Conservation (phyloP, 1,140 invertebrate species). For the Hormaphis cornu region DNA sequence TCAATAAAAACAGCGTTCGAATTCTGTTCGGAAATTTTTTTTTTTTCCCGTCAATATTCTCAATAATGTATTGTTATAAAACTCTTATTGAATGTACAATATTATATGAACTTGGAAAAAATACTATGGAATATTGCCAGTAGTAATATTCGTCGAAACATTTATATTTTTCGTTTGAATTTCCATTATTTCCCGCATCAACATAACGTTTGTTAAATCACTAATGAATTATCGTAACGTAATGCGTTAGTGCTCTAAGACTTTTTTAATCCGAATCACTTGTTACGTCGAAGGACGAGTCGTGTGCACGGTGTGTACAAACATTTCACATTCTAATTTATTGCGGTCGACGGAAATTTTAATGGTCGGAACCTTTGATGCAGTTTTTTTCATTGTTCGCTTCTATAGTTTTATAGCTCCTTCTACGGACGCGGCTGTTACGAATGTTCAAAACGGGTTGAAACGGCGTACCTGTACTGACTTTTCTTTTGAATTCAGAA, state of each 20-base stretch:
- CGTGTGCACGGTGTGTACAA: not conserved
- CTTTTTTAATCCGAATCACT: slow-evolving; percentile 10
- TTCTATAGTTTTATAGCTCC: not conserved
- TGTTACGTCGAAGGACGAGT: slow-evolving; percentile 16
- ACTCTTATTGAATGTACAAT: no score
- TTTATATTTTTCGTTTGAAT: no score
- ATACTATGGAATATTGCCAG: no score
- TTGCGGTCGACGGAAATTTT: slow-evolving; percentile 11
- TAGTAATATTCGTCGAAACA: no score
- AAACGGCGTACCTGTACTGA: not conserved
- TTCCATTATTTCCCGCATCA: no score
- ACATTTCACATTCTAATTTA: slow-evolving; percentile 20
- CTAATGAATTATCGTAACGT: no score
- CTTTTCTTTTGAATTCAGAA: not conserved
- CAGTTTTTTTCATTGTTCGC: not conserved
- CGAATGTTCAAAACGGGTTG: slow-evolving; percentile 2
- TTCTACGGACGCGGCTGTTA: not conserved
- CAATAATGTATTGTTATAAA: no score
- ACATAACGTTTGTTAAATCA: no score
- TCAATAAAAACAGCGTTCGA: no score
- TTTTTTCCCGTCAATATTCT: no score
- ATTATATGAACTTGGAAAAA: no score
- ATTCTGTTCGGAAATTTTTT: no score
- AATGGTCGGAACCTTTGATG: slow-evolving; percentile 19
- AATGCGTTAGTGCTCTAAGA: not conserved